Evolutionary conservation across 2,113 vertebrate species (phyloP), one percentile per base, ranked within the genome.

Genomic region (Pedetes capensis): DNA sequence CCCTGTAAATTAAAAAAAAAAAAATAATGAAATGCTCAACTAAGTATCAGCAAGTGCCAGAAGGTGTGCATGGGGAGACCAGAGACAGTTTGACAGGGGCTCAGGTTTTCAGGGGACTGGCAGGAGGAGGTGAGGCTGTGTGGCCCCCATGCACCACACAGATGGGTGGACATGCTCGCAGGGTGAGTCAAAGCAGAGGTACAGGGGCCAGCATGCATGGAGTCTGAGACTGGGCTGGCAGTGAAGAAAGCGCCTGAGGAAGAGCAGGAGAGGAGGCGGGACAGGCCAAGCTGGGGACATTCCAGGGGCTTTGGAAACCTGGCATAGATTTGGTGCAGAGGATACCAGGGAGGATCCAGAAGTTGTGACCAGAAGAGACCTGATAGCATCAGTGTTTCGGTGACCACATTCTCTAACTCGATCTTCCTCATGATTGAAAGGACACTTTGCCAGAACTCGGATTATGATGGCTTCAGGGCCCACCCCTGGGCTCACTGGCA

Each of bases 101-200:
- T 47, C 4, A 23, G 29, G 51, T 57, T 80, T 49, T 59, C 25
- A 34, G 23, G 32, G 18, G 29, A 44, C 16, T 12, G 0, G 29
- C 25, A 5, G 42, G 44, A 57, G 44, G 34, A 51, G 44, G 11
- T 0, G 6, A 63, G 51, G 69, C 16, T 51, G 14, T 13, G 42
- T 8, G 34, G 39, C 1, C 6, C 20, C 5, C 0, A 7, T 5
- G 29, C n/a, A 32, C 47, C 47, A 44, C 5, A 0, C 3, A 4
- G 57, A 68, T 14, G 42, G 23, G 0, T 10, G 37, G 27, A 18
- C 17, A 37, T 11, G 25, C 1, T 22, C 6, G 34, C 23, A 22
- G 13, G 7, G n/a, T 59, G 86, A 93, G 49, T 59, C 61, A n/a
- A 68, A 22, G 25, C 34, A 6, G 23, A 66, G 79, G 25, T 1